phyloP scores from a whole-genome alignment of 2,797 vertebrate genomes.

The Catharus ustulatus region DNA sequence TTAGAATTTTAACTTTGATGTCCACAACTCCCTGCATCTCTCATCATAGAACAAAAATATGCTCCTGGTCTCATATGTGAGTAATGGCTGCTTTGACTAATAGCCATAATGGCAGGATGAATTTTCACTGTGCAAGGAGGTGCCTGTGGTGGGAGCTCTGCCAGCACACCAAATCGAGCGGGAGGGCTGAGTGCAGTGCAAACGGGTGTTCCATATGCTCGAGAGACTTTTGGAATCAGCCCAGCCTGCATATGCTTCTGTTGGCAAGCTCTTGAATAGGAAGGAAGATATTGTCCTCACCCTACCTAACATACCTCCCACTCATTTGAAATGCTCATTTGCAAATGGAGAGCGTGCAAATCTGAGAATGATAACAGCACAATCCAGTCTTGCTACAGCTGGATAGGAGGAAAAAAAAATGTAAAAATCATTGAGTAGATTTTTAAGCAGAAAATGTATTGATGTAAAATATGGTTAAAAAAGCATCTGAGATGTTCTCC shows the following conservation, averaged over 20 bases:
- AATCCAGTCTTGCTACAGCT: background rate
- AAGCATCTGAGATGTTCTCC: background rate
- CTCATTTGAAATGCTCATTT: slow-evolving; percentile 66
- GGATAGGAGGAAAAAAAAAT: background rate
- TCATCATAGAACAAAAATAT: background rate
- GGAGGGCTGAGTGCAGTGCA: slow-evolving; percentile 20
- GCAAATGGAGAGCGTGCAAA: background rate
- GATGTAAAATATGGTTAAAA: background rate
- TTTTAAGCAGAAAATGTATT: background rate
- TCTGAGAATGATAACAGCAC: background rate
- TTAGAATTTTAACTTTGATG: background rate
- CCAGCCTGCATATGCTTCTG: slow-evolving; percentile 64
- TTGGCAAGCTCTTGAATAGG: slow-evolving; percentile 61
- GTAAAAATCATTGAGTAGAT: background rate
- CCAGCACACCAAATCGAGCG: slow-evolving; percentile 22
- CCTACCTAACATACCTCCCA: slow-evolving; percentile 67
- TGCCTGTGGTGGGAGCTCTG: slow-evolving; percentile 36
- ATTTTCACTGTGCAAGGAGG: slow-evolving; percentile 7
- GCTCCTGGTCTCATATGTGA: background rate
- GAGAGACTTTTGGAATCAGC: slow-evolving; percentile 51
- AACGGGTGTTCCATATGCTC: slow-evolving; percentile 61
- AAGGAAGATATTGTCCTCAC: slow-evolving; percentile 67
- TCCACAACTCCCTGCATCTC: background rate
- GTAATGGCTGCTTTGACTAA: slow-evolving; percentile 23
- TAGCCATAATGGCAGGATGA: slow-evolving; percentile 13